Conservation (phyloP, 2,888 invertebrate species). For the Heliconius erato region DNA sequence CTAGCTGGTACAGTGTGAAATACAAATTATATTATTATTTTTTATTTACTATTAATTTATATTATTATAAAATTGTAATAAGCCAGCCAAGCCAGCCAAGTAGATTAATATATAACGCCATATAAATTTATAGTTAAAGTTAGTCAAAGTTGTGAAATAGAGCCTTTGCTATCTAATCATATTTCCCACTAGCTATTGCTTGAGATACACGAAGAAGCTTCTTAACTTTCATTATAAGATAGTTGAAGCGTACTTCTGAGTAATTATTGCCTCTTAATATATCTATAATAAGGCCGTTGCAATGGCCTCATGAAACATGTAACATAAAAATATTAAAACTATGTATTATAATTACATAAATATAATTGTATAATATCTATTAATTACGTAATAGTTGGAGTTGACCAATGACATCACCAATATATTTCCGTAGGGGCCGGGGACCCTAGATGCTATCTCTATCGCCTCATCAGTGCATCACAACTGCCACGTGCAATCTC, state of each 20-base stretch:
- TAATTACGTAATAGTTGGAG: background rate
- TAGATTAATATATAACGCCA: background rate
- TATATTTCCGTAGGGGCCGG: background rate
- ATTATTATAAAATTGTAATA: background rate
- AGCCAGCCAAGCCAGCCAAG: too few species aligned
- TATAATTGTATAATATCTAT: background rate
- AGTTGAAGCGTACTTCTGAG: slow-evolving; percentile 4
- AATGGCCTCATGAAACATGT: too few species aligned
- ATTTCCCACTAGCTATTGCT: background rate
- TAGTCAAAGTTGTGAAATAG: slow-evolving; percentile 13
- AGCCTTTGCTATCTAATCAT: slow-evolving; percentile 9
- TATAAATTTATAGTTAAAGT: slow-evolving; percentile 13
- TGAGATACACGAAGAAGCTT: slow-evolving; percentile 22
- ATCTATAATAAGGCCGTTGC: too few species aligned
- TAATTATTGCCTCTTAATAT: background rate
- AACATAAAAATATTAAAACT: background rate
- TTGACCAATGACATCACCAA: slow-evolving; percentile 3
- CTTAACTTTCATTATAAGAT: slow-evolving; percentile 9
- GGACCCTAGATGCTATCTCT: too few species aligned
- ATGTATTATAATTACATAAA: background rate
- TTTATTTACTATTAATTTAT: background rate
- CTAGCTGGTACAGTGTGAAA: too few species aligned
- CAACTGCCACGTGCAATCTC: too few species aligned
- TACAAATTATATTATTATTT: too few species aligned
- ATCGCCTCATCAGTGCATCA: too few species aligned